Evolutionary conservation across 1,140 invertebrate species (phyloP).

Genomic region (Pseudachorutes palmiensis): DNA sequence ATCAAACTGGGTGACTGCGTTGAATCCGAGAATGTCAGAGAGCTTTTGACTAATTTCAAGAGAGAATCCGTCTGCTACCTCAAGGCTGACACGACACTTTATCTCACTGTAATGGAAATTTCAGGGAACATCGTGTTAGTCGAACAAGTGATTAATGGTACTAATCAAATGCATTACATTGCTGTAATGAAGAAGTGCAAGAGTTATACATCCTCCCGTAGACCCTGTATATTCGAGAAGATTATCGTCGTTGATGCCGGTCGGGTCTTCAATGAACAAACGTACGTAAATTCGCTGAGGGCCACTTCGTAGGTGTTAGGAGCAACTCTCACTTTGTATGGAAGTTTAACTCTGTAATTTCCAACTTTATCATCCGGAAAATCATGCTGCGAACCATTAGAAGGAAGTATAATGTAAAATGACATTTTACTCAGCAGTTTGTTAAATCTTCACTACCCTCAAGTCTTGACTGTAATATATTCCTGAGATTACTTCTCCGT

Average conservation of each 20-base stretch:
- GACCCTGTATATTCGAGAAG: background rate
- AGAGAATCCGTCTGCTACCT: background rate
- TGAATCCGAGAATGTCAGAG: conserved; percentile 9
- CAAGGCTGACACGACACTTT: background rate
- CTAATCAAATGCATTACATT: background rate
- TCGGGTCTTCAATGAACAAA: conserved; percentile 4
- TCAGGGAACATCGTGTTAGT: background rate
- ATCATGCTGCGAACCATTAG: background rate
- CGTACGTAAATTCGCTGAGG: conserved; percentile 2
- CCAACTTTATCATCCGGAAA: background rate
- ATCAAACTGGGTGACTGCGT: background rate
- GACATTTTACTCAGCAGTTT: too few relatives aligned
- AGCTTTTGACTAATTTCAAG: conserved; percentile 2
- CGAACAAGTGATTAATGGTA: background rate
- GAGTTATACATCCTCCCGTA: background rate
- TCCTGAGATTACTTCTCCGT: background rate
- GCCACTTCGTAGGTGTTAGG: background rate
- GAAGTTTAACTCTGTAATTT: background rate
- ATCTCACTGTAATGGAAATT: background rate
- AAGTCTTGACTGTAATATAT: conserved; percentile 18
- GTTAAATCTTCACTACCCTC: background rate
- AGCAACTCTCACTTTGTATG: background rate
- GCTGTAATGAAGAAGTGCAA: background rate
- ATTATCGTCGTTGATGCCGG: background rate
- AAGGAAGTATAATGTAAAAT: background rate